Evolutionary conservation across 2,888 invertebrate species (phyloP).

Genomic region (Auanema sp.): DNA sequence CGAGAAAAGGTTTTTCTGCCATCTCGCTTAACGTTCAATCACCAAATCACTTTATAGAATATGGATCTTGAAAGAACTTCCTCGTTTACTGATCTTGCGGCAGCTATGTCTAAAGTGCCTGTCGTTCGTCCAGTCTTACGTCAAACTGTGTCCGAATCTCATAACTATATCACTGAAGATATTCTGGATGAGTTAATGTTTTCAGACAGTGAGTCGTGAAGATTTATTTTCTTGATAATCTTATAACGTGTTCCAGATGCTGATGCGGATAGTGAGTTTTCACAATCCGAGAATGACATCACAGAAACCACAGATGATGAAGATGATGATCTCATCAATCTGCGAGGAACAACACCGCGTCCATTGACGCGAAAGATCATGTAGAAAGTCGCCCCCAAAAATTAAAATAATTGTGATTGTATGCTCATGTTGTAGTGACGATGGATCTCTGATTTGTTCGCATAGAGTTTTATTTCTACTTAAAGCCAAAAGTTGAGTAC

Average conservation of each 20-base stretch:
- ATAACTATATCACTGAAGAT: constrained; percentile 16
- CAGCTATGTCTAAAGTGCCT: constrained; percentile 57
- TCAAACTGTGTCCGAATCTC: constrained; percentile 33
- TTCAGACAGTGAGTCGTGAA: constrained; percentile 15
- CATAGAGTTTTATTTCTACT: too few relatives aligned
- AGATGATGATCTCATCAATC: constrained; percentile 18
- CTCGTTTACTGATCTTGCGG: constrained; percentile 64
- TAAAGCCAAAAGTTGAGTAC: too few relatives aligned
- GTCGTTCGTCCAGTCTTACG: constrained; percentile 29
- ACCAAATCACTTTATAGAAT: constrained; percentile 11
- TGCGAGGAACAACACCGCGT: constrained; percentile 3
- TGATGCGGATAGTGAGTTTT: constrained; percentile 22
- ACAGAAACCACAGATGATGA: constrained; percentile 33
- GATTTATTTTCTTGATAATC: neutral
- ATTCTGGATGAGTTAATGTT: constrained; percentile 18
- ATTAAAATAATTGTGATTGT: too few relatives aligned
- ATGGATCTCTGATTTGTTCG: too few relatives aligned
- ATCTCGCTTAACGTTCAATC: neutral
- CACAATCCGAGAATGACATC: constrained; percentile 32
- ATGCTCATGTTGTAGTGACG: too few relatives aligned
- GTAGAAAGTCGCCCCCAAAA: too few relatives aligned
- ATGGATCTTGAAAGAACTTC: constrained; percentile 35
- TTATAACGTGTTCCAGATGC: constrained; percentile 10
- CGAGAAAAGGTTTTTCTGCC: constrained; percentile 18
- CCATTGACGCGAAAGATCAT: neutral